Evolutionary conservation across 2,888 invertebrate species (phyloP).

Genomic region (Digitonthophagus gazella): DNA sequence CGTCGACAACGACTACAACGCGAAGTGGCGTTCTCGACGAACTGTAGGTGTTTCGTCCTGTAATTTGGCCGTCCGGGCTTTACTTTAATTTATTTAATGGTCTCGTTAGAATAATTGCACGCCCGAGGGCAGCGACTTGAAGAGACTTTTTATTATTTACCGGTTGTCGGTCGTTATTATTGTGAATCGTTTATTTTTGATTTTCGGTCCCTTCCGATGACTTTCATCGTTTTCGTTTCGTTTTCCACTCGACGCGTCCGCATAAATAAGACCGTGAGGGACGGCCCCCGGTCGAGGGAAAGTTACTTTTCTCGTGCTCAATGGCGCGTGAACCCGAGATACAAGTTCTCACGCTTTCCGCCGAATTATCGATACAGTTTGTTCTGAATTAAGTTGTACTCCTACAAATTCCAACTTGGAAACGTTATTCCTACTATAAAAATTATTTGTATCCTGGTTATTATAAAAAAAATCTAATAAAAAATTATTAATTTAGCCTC

Average conservation of each 20-base stretch:
- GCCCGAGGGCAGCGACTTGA: neutral
- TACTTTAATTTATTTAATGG: neutral
- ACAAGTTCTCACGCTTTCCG: neutral
- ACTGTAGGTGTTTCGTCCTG: neutral
- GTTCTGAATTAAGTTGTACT: too few relatives aligned
- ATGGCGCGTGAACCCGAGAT: neutral
- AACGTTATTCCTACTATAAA: too few relatives aligned
- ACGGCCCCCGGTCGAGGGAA: neutral
- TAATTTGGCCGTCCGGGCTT: neutral
- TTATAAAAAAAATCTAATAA: too few relatives aligned
- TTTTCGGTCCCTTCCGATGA: too few relatives aligned
- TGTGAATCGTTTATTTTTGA: neutral
- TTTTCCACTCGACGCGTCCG: neutral
- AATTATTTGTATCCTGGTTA: too few relatives aligned
- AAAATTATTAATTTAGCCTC: too few relatives aligned
- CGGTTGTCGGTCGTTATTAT: neutral
- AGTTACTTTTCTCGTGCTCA: neutral
- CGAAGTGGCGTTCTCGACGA: too few relatives aligned
- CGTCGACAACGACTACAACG: too few relatives aligned
- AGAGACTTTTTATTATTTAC: neutral
- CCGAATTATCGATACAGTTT: neutral
- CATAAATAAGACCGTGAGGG: neutral
- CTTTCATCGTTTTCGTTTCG: neutral
- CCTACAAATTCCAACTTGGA: too few relatives aligned
- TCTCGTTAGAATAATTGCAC: neutral